A percentile compares a stretch with the other conserved stretches of the same genome.
Conservation (phyloP, 2,113 vertebrate species). For the Callipepla squamata region DNA sequence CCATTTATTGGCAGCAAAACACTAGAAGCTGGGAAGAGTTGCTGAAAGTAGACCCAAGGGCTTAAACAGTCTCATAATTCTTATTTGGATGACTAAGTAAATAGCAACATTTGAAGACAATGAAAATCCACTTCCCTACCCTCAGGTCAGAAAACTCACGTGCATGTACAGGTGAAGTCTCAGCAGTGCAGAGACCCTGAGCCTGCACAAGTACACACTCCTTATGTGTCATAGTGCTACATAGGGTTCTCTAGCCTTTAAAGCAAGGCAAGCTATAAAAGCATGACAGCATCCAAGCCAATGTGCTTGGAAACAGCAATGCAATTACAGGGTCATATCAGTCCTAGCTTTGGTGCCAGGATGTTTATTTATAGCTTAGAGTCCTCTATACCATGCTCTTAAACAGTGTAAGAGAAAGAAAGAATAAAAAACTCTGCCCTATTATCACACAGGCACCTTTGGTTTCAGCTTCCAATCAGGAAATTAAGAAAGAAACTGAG, state of each 20-base stretch:
- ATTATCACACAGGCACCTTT: neutral
- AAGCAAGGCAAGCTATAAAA: neutral
- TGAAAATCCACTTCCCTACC: slow-evolving; percentile 44
- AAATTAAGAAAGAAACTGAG: slow-evolving; percentile 35
- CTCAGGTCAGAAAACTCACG: slow-evolving; percentile 16
- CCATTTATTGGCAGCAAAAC: slow-evolving; percentile 30
- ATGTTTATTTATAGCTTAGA: neutral
- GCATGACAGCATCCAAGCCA: neutral
- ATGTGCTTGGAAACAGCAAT: neutral
- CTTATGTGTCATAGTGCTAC: neutral
- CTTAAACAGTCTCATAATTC: slow-evolving; percentile 43
- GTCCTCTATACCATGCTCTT: neutral
- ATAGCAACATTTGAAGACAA: slow-evolving; percentile 47
- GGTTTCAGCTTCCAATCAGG: neutral
- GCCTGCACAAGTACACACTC: neutral
- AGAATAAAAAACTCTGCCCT: neutral
- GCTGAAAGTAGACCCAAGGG: slow-evolving; percentile 59
- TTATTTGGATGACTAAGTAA: slow-evolving; percentile 46
- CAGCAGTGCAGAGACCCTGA: neutral
- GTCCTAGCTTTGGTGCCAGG: neutral
- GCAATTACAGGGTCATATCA: neutral
- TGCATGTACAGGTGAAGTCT: slow-evolving; percentile 15
- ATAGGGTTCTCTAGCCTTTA: neutral
- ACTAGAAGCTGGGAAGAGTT: slow-evolving; percentile 29
- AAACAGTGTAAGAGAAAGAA: neutral